A percentile compares a stretch with the other conserved stretches of the same genome.
phyloP scores from a whole-genome alignment of 2,113 vertebrate genomes.

The Hemichromis elongatus region DNA sequence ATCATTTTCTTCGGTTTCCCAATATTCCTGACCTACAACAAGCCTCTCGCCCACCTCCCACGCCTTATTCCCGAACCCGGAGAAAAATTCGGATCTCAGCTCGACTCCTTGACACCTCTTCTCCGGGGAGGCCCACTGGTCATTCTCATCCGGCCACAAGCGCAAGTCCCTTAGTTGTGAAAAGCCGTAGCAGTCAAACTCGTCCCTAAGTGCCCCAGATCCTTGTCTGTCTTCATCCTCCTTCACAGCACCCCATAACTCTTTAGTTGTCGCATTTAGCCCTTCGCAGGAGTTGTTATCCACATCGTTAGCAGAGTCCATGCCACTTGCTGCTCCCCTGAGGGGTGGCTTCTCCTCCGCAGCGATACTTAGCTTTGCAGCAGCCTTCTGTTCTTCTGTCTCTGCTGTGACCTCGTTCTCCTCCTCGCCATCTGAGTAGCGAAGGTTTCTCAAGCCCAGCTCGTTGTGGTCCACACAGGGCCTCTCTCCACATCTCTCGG shows the following conservation, averaged over 20 bases:
- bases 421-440: conserved; percentile 43
- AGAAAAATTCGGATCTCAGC: conserved; percentile 63
- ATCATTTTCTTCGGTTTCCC: conserved; percentile 73
- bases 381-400: conserved; percentile 52
- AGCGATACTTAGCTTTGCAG: conserved; percentile 57
- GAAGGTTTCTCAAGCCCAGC: conserved; percentile 66
- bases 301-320: neutral
- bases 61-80: conserved; percentile 50
- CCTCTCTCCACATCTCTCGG: neutral
- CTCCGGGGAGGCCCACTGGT: conserved; percentile 74
- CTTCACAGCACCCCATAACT: conserved; percentile 58
- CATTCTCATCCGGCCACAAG: conserved; percentile 71
- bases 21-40: conserved; percentile 61
- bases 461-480: conserved; percentile 60
- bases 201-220: conserved; percentile 41
- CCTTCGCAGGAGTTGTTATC: conserved; percentile 36
- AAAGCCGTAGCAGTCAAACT: conserved; percentile 64
- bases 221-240: conserved; percentile 50
- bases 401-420: conserved; percentile 38
- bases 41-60: conserved; percentile 62
- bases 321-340: neutral
- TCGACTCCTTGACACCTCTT: conserved; percentile 53
- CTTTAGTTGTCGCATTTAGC: conserved; percentile 54
- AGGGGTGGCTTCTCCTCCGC: conserved; percentile 49
- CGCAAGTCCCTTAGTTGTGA: conserved; percentile 50